Base-by-base conservation (phyloP, 2,888 invertebrate genomes). In the Acronicta aceris region DNA sequence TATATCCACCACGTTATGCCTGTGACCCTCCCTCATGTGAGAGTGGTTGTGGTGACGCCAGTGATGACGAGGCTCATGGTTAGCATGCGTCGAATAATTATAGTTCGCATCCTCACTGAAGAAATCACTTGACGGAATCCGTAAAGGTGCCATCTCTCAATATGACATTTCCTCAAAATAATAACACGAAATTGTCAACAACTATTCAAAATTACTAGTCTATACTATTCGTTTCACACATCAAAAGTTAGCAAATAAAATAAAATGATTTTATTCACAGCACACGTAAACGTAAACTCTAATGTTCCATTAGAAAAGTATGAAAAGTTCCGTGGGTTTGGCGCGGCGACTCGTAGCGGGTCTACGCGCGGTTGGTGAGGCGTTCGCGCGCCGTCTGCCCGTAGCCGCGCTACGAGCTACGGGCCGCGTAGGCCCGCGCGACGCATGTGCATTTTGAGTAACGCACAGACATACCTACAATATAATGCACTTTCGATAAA, bases 391-490 rank as follows among this genome's bases (percentile, higher is more conserved):
- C 93, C 91, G 89, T 92, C 90, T 94, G 92, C 77, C 62, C 85
- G 89, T 86, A 87, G 86, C 71, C 76, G 51, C 50, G 59, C 73
- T 71, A 75, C 76, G 72, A 36, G 62, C 72, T 75, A 86, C 88
- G 85, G 36, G 48, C 56, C 42, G 78, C 84, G 86, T 86, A 88
- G 87, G 85, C 86, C 68, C 80, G 69, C 36, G 43, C 85, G 86
- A 93, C 93, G 93, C 93, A 92, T 92, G 93, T 93, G 92, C 93
- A 92, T 88, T 88, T 87, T 82, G 78, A 76, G 51, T 52, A 74
- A 68, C 72, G 66, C 46, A 46, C 46, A 59, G 64, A 72, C 69
- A 71, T 21, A n/a, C n/a, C n/a, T n/a, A 50, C 33, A 54, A 59
- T 51, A 47, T 38, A 30, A 33, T 79, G 74, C 82, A 64, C 45